phyloP scores from a whole-genome alignment of 35 echinoderm and acorn worm genomes.

The Apostichopus japonicus region DNA sequence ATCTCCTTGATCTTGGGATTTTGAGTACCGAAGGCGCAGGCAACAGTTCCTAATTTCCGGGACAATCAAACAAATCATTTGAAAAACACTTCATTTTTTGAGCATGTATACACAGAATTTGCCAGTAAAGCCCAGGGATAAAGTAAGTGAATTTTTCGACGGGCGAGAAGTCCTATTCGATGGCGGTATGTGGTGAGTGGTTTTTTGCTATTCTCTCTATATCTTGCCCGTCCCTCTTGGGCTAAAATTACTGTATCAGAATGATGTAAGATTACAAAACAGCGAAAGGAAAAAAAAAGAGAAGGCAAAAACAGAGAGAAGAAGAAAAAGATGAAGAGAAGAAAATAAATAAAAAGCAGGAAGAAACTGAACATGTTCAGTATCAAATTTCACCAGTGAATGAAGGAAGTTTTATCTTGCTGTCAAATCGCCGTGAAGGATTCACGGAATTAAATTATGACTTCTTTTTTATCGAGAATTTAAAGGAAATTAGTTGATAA shows the following conservation, averaged over 20 bases:
- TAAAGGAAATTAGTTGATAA: slow-evolving; percentile 12
- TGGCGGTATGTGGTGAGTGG: background rate
- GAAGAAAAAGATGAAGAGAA: background rate
- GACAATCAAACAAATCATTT: slow-evolving; percentile 39
- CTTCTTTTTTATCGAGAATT: background rate
- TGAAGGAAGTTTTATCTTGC: slow-evolving; percentile 30
- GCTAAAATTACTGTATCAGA: slow-evolving; percentile 23
- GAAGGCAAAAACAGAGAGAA: background rate
- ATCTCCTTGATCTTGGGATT: slow-evolving; percentile 42
- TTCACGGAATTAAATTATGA: slow-evolving; percentile 42
- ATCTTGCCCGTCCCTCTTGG: slow-evolving; percentile 19
- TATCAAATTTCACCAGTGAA: slow-evolving; percentile 32
- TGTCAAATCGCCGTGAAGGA: slow-evolving; percentile 34
- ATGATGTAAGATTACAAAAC: background rate
- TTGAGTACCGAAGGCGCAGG: slow-evolving; percentile 53
- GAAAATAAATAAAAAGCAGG: background rate
- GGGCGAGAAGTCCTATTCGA: background rate
- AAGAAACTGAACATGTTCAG: slow-evolving; percentile 26
- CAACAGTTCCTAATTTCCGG: slow-evolving; percentile 56
- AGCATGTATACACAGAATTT: slow-evolving; percentile 51
- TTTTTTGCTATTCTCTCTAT: background rate
- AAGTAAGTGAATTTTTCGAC: slow-evolving; percentile 44
- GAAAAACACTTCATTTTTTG: slow-evolving; percentile 22
- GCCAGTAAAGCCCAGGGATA: slow-evolving; percentile 25
- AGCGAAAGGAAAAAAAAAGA: background rate